These are phyloP conservation scores for Tetramorium simillimum DNA, from an alignment of 1,140 invertebrate species.

Conservation along the genomic window DNA sequence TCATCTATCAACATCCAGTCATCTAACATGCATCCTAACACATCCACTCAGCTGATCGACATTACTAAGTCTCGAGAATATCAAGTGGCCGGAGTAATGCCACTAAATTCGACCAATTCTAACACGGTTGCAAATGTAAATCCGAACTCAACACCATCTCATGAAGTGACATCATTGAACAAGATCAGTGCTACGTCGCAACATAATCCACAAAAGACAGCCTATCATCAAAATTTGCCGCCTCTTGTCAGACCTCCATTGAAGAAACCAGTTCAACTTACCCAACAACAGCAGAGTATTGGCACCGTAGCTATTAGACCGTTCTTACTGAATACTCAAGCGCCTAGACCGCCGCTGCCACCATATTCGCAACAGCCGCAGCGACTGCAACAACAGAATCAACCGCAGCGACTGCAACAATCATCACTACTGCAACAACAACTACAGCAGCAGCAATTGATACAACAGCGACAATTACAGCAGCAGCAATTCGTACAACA, in stretches of 20 bases:
- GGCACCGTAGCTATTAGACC: background rate
- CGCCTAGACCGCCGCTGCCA: background rate
- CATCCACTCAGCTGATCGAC: background rate
- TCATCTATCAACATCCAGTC: background rate
- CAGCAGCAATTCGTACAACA: background rate
- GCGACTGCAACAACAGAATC: background rate
- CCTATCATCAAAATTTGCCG: slow-evolving; percentile 51
- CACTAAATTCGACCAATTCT: background rate
- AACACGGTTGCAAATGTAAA: background rate
- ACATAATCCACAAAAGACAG: background rate
- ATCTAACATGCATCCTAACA: background rate
- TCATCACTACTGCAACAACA: background rate
- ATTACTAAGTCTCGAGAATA: background rate
- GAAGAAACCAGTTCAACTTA: background rate
- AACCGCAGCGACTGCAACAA: background rate
- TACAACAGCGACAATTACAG: background rate
- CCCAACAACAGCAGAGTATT: background rate
- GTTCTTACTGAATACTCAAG: background rate
- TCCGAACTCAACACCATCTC: background rate
- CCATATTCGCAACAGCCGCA: background rate
- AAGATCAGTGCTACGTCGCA: background rate
- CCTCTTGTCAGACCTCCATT: background rate
- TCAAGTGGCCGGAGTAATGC: background rate
- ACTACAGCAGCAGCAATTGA: background rate
- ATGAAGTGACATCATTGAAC: background rate